Conservation (phyloP, 2,888 invertebrate genomes). For the Amorpha juglandis region DNA sequence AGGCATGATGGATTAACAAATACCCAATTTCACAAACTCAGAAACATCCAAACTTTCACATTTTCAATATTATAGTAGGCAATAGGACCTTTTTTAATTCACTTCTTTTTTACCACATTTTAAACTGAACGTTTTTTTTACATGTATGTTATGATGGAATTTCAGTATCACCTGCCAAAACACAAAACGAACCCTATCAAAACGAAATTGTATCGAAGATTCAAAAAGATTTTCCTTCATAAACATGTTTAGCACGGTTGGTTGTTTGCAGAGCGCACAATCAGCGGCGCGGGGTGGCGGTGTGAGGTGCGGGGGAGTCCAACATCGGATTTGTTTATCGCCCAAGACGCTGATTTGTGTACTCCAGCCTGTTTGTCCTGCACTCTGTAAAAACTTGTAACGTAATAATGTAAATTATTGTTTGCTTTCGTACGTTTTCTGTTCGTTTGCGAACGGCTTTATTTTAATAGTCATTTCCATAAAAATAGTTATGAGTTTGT, state of each 20-base stretch:
- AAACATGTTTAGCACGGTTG: conserved; percentile 17
- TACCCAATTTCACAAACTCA: too few relatives aligned
- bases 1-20: too few relatives aligned
- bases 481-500: neutral
- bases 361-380: conserved; percentile 24
- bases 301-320: conserved; percentile 23
- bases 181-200: neutral
- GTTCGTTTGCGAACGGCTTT: conserved; percentile 4
- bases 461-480: conserved; percentile 12
- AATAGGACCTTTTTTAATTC: too few relatives aligned
- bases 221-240: conserved; percentile 32
- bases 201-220: conserved; percentile 2
- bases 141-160: too few relatives aligned
- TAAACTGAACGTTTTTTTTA: too few relatives aligned
- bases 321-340: conserved; percentile 42
- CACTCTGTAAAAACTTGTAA: conserved; percentile 22
- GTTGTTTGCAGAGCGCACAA: conserved; percentile 21
- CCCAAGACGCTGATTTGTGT: conserved; percentile 48
- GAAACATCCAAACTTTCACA: too few relatives aligned
- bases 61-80: too few relatives aligned
- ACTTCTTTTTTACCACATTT: too few relatives aligned
- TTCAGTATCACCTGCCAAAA: neutral
- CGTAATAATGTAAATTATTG: conserved; percentile 22
- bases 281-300: neutral
- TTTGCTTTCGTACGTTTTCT: conserved; percentile 14